Percentiles rank a stretch among this genome's conserved stretches.
phyloP scores from a whole-genome alignment of 2,797 vertebrate genomes.

The Phylloscopus collybita region DNA sequence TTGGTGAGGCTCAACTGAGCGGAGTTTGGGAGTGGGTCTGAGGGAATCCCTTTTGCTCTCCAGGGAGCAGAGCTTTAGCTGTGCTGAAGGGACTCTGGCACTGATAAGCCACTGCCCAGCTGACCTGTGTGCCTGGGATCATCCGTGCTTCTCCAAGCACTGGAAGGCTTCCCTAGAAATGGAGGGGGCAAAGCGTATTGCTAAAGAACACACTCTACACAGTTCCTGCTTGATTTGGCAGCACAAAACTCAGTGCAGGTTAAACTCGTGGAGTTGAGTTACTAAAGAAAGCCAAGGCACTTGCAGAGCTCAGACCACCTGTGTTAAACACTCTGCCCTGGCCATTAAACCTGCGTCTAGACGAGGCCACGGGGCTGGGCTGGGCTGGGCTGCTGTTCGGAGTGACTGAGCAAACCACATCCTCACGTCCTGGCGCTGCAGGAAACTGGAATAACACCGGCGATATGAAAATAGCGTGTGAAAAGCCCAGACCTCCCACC shows the following conservation, averaged over 20 bases:
- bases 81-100: neutral
- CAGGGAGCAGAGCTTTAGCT: neutral
- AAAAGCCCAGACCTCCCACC: constrained; percentile 45
- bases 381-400: neutral
- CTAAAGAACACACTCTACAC: neutral
- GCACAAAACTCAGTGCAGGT: neutral
- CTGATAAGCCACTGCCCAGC: rapidly evolving
- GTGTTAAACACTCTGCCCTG: neutral
- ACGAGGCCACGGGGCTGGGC: neutral
- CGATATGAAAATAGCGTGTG: neutral
- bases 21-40: neutral
- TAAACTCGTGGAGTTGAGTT: neutral
- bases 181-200: rapidly evolving
- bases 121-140: too few relatives aligned
- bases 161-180: neutral
- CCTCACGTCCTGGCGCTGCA: neutral
- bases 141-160: rapidly evolving
- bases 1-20: rapidly evolving
- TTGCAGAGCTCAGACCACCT: neutral
- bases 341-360: constrained; percentile 28
- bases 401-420: constrained; percentile 26
- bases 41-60: neutral
- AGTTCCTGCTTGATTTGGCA: neutral
- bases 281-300: neutral
- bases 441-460: neutral